Evolutionary conservation across 2,113 vertebrate genomes (phyloP).

Genomic region (Beaufortia kweichowensis): DNA sequence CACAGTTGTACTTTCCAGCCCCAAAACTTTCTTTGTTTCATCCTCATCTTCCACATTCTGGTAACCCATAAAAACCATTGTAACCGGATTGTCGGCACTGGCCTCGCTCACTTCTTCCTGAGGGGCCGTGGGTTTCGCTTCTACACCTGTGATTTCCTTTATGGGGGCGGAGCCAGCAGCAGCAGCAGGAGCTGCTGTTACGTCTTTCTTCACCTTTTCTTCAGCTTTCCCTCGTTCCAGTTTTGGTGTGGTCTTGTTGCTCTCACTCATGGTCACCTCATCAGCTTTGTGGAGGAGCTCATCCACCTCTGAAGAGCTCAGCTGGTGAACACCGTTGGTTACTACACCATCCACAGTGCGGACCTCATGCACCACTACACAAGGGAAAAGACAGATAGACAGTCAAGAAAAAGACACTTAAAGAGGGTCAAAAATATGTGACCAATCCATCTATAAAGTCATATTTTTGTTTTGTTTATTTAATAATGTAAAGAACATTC

Average conservation of each 20-base stretch:
- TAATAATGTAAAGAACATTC: too few relatives aligned
- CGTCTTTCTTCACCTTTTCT: neutral
- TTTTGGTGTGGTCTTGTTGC: slow-evolving; percentile 11
- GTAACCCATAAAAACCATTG: slow-evolving; percentile 98
- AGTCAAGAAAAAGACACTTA: neutral
- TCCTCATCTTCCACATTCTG: slow-evolving; percentile 91
- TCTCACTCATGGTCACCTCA: slow-evolving; percentile 76
- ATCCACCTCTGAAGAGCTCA: slow-evolving; percentile 88
- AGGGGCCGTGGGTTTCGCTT: slow-evolving; percentile 51
- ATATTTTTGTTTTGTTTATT: too few relatives aligned
- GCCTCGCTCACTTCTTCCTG: slow-evolving; percentile 58
- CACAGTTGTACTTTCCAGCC: slow-evolving; percentile 85
- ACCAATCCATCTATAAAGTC: too few relatives aligned
- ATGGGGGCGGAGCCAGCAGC: slow-evolving; percentile 47
- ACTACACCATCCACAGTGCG: slow-evolving; percentile 71
- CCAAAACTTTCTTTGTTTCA: slow-evolving; percentile 88
- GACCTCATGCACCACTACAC: slow-evolving; percentile 88
- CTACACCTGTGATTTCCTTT: slow-evolving; percentile 80
- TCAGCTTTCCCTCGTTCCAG: neutral
- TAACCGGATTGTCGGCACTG: slow-evolving; percentile 83
- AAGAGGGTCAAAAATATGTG: too few relatives aligned
- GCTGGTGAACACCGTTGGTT: slow-evolving; percentile 80
- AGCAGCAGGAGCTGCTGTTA: slow-evolving; percentile 52
- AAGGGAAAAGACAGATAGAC: slow-evolving; percentile 17
- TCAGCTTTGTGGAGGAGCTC: slow-evolving; percentile 92